These are phyloP conservation scores for Spizaetus ornatus DNA, from an alignment of 2,113 vertebrate genomes.

Conservation along the genomic window DNA sequence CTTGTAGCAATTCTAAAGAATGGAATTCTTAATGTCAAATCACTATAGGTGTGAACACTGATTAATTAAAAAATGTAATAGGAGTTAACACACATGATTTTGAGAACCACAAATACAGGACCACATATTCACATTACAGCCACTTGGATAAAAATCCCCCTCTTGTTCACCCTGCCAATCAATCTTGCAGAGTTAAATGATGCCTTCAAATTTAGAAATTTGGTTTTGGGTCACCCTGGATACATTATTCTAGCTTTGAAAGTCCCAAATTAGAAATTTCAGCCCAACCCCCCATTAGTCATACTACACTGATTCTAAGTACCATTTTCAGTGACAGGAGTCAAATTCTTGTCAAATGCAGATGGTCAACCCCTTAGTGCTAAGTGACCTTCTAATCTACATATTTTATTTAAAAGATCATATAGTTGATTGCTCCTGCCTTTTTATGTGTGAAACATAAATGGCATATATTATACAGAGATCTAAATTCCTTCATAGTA, in stretches of 20 bases:
- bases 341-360: constrained; percentile 73
- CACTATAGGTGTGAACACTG: constrained; percentile 62
- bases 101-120: constrained; percentile 19
- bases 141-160: not conserved
- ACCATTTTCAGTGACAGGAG: constrained; percentile 76
- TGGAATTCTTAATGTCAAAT: constrained; percentile 68
- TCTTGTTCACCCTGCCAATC: not conserved
- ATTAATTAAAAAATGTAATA: constrained; percentile 59
- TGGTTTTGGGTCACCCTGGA: constrained; percentile 32
- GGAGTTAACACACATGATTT: constrained; percentile 13
- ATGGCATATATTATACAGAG: constrained; percentile 63
- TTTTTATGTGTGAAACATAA: constrained; percentile 69
- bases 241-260: constrained; percentile 41
- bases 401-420: constrained; percentile 74
- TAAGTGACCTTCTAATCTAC: constrained; percentile 76
- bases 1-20: constrained; percentile 61
- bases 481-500: constrained; percentile 53
- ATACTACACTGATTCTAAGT: constrained; percentile 68
- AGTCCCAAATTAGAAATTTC: constrained; percentile 67
- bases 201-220: constrained; percentile 35
- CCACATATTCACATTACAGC: not conserved
- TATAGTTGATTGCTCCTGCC: constrained; percentile 65
- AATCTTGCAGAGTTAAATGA: constrained; percentile 20
- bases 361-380: constrained; percentile 68
- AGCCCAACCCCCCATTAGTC: constrained; percentile 56